phyloP scores from a whole-genome alignment of 2,797 vertebrate species.

The Petrocephalus schoutedeni region DNA sequence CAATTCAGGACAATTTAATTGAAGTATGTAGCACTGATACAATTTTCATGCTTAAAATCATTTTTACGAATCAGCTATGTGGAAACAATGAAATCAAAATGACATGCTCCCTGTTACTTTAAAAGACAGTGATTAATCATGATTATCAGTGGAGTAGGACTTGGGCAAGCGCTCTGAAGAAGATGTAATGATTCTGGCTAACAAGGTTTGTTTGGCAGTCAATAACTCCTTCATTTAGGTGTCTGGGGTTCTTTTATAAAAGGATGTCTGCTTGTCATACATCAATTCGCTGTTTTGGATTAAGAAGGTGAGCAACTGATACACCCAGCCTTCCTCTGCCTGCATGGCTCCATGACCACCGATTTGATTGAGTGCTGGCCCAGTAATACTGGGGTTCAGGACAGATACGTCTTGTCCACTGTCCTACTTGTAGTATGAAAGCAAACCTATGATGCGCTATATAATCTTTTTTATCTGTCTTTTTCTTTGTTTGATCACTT shows the following conservation, averaged over 20 bases:
- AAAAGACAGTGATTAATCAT: neutral
- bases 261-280: neutral
- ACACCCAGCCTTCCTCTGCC: neutral
- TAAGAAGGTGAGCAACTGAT: neutral
- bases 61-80: neutral
- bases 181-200: neutral
- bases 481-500: neutral
- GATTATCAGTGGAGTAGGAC: neutral
- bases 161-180: neutral
- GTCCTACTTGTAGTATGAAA: neutral
- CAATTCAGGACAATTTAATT: neutral
- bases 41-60: neutral
- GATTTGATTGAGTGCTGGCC: neutral
- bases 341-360: neutral
- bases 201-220: constrained; percentile 23
- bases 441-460: neutral
- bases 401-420: neutral
- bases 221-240: neutral
- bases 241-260: neutral
- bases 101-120: neutral
- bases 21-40: neutral
- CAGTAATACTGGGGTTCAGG: neutral
- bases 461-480: neutral
- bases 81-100: neutral
- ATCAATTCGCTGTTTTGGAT: neutral